A percentile compares a stretch with the other conserved stretches of the same genome.
Evolutionary conservation across 1,140 invertebrate species (phyloP).

Genomic region (Cyphomyrmex costatus): DNA sequence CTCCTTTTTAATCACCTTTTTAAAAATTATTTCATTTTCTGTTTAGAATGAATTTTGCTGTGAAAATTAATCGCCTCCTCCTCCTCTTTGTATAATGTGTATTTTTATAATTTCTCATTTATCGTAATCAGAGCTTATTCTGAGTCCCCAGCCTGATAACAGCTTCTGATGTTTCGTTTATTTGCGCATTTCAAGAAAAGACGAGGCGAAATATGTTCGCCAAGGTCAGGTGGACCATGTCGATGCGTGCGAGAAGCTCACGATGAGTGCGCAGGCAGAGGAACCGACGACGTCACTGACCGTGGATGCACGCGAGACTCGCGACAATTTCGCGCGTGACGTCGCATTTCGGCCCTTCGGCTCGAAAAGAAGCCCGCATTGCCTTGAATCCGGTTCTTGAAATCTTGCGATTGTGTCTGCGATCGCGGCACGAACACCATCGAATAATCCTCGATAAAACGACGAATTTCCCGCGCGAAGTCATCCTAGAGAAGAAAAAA

Average conservation of each 20-base stretch:
- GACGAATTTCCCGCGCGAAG: not conserved
- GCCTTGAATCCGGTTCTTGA: slow-evolving; percentile 60
- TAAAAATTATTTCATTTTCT: not conserved
- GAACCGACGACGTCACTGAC: slow-evolving; percentile 75
- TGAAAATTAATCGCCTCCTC: not conserved
- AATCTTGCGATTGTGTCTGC: slow-evolving; percentile 24
- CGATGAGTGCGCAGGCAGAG: slow-evolving; percentile 13
- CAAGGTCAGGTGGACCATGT: slow-evolving; percentile 69
- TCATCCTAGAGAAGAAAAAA: not conserved
- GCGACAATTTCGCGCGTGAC: slow-evolving; percentile 70
- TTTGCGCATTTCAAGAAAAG: slow-evolving; percentile 50
- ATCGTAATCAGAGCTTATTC: not conserved
- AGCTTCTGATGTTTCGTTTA: not conserved
- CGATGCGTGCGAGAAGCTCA: not conserved
- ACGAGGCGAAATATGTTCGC: slow-evolving; percentile 45
- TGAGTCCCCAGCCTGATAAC: not conserved
- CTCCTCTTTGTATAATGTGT: too few species aligned
- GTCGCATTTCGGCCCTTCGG: slow-evolving; percentile 56
- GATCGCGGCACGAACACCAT: slow-evolving; percentile 7
- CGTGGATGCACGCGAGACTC: slow-evolving; percentile 70
- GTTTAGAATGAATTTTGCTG: not conserved
- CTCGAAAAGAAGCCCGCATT: slow-evolving; percentile 48
- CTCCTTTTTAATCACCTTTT: too few species aligned
- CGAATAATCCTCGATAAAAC: not conserved
- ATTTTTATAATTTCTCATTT: not conserved